Base-by-base conservation (phyloP, 2,797 vertebrate genomes). In the Intellagama lesueurii region DNA sequence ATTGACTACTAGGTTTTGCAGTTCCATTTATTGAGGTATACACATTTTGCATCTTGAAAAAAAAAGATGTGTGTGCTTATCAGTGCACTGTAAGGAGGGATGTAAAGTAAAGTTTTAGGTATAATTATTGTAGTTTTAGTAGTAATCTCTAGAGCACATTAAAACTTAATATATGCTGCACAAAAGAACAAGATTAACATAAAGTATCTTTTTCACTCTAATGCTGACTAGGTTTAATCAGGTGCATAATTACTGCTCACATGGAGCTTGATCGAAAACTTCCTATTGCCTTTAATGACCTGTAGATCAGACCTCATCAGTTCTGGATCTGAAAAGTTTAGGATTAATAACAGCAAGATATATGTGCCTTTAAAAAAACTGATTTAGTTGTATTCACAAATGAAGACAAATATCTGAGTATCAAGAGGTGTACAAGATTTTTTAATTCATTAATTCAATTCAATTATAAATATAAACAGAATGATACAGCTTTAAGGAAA, bases 91-190 rank as follows among this genome's bases (percentile, higher is more conserved):
- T 81, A 91, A 90, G 82, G 91, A 47, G 17, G 87, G 82, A 81
- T 85, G 32, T 73, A 83, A 89, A 85, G 32, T 72, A 79, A 83
- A 79, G 28, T 85, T 85, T 81, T 35, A 76, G 9, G 56, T 81
- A 60, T 73, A 88, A 68, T 88, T 77, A 44, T 81, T 78, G 0
- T 87, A 66, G 52, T 49, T 86, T 85, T 85, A 83, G 68, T 88
- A 79, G 40, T 92, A 47, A 92, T 40, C 86, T 80, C 88, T 32
- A 81, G 70, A 89, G 72, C 77, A 66, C 64, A 73, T 83, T 93
- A 87, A 89, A 56, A 86, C 28, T 47, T 84, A 88, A 75, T 6
- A 73, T 24, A 73, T 83, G 66, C 5, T 89, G 44, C 78, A n/a
- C 19, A 90, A 86, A 68, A 60, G 76, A 81, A 88, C 9, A 87